Percentiles rank a stretch among this genome's conserved stretches.
phyloP scores from a whole-genome alignment of 2,797 vertebrate genomes.

The Champsocephalus gunnari region DNA sequence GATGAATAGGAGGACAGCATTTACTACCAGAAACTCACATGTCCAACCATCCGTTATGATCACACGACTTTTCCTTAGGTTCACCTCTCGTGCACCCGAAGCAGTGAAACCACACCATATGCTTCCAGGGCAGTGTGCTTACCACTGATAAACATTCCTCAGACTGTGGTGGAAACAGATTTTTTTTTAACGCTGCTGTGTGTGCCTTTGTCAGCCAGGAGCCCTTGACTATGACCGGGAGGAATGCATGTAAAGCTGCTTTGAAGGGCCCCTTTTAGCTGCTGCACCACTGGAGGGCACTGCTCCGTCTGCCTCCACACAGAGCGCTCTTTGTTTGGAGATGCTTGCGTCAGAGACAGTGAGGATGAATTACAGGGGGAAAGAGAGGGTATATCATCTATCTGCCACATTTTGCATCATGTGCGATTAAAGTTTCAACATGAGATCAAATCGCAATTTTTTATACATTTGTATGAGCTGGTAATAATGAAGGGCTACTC shows the following conservation, averaged over 20 bases:
- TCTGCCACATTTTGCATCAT: slow-evolving; percentile 6
- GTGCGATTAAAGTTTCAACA: background rate
- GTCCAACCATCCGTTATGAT: slow-evolving; percentile 60
- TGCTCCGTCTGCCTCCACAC: slow-evolving; percentile 75
- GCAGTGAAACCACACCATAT: slow-evolving; percentile 80
- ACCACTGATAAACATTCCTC: slow-evolving; percentile 84
- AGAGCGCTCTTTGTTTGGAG: slow-evolving; percentile 73
- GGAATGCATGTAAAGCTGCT: slow-evolving; percentile 64
- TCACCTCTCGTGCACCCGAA: slow-evolving; percentile 78
- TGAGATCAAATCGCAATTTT: too few relatives aligned
- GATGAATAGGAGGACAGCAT: slow-evolving; percentile 17
- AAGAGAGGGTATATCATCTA: slow-evolving; percentile 36
- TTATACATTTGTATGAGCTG: background rate
- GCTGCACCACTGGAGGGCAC: slow-evolving; percentile 84
- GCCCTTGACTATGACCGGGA: slow-evolving; percentile 53
- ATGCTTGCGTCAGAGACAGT: slow-evolving; percentile 41
- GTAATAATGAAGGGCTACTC: background rate
- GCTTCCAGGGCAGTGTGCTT: slow-evolving; percentile 78
- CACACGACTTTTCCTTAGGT: slow-evolving; percentile 70
- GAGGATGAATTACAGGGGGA: slow-evolving; percentile 40
- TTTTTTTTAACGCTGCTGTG: slow-evolving; percentile 68
- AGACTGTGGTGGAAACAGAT: slow-evolving; percentile 79
- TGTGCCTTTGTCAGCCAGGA: slow-evolving; percentile 78
- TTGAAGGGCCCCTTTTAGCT: slow-evolving; percentile 51
- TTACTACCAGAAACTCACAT: slow-evolving; percentile 55